A percentile compares a stretch with the other conserved stretches of the same genome.
Evolutionary conservation across 2,797 vertebrate species (phyloP).

Genomic region (Peromyscus nudipes): DNA sequence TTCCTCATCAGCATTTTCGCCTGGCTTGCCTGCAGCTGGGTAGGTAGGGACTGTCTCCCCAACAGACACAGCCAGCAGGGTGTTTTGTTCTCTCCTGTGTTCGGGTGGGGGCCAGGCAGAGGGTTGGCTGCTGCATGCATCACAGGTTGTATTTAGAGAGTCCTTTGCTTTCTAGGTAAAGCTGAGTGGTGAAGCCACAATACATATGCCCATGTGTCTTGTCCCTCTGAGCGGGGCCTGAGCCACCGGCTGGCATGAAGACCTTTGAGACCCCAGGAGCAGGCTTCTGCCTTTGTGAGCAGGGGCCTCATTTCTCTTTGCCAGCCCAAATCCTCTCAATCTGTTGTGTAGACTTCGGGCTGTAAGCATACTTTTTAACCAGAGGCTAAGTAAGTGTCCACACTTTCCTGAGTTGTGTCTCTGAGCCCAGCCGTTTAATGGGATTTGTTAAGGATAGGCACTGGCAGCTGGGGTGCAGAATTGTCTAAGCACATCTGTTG

Average conservation of each 20-base stretch:
- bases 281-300: neutral
- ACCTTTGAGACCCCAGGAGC: neutral
- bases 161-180: neutral
- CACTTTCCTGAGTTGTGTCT: slow-evolving; percentile 44
- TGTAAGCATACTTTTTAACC: neutral
- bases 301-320: neutral
- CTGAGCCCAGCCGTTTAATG: slow-evolving; percentile 68
- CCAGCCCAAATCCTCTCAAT: neutral
- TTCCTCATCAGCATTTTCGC: neutral
- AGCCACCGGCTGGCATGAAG: accelerated
- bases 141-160: neutral
- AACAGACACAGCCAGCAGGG: neutral
- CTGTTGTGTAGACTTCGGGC: neutral
- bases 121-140: neutral
- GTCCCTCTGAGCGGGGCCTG: neutral
- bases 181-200: neutral
- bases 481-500: slow-evolving; percentile 84
- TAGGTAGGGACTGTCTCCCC: neutral
- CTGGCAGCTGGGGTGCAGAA: slow-evolving; percentile 77
- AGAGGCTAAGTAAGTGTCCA: neutral
- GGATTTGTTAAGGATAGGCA: slow-evolving; percentile 75
- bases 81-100: neutral
- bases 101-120: neutral
- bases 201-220: neutral
- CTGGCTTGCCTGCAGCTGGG: neutral